phyloP scores from a whole-genome alignment of 2,888 invertebrate genomes.

The Drosophila eohydei region DNA sequence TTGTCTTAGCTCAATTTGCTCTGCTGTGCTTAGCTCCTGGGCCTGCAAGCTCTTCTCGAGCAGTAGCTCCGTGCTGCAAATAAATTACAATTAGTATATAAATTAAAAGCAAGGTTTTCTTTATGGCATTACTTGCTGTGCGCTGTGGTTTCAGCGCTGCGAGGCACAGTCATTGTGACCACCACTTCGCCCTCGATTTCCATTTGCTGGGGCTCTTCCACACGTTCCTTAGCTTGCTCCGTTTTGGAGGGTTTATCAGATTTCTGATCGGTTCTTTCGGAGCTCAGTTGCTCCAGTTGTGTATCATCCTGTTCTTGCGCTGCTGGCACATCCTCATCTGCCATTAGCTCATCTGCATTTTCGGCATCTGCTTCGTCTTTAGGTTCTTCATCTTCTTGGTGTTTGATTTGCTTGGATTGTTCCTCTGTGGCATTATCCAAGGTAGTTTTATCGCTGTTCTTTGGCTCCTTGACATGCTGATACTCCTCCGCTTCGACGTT shows the following conservation, averaged over 20 bases:
- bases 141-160: conserved; percentile 91
- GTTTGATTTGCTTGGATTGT: conserved; percentile 88
- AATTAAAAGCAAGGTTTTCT: no score
- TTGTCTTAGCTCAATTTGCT: conserved; percentile 81
- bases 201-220: conserved; percentile 85
- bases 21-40: conserved; percentile 75
- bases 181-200: conserved; percentile 92
- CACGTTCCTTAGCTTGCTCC: conserved; percentile 85
- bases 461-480: conserved; percentile 93
- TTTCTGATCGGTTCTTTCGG: conserved; percentile 85
- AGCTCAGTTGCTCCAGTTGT: conserved; percentile 81
- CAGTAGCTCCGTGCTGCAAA: conserved; percentile 77
- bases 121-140: conserved; percentile 88
- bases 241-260: conserved; percentile 82
- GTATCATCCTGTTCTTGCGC: conserved; percentile 53
- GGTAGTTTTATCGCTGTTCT: conserved; percentile 89
- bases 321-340: conserved; percentile 86
- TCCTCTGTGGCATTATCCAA: conserved; percentile 93
- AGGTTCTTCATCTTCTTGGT: conserved; percentile 87
- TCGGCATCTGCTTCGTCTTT: conserved; percentile 86
- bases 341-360: conserved; percentile 85
- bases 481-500: conserved; percentile 88
- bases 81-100: not conserved
- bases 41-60: conserved; percentile 72
- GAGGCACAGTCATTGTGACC: conserved; percentile 88